phyloP scores from a whole-genome alignment of 2,113 vertebrate species.

The Glaucomys volans region DNA sequence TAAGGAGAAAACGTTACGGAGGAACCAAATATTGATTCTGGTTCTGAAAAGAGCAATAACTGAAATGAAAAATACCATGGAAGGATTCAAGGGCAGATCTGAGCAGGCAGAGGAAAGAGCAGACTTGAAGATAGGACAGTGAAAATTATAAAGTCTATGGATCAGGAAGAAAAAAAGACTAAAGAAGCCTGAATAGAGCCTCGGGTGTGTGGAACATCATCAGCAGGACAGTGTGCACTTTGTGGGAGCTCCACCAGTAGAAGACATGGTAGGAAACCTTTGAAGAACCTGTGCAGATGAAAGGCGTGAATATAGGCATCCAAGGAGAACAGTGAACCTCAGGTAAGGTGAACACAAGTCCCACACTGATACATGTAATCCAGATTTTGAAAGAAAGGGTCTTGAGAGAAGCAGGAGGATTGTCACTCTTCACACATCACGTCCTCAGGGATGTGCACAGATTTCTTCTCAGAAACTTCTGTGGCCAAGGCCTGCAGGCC shows the following conservation, averaged over 20 bases:
- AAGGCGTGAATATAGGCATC: not conserved
- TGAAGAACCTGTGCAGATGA: not conserved
- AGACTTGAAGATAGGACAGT: not conserved
- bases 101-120: not conserved
- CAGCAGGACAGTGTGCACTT: too few species aligned
- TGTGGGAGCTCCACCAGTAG: not conserved
- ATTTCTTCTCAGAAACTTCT: not conserved
- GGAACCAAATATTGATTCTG: not conserved
- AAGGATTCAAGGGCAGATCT: not conserved
- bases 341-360: too few species aligned
- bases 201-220: not conserved
- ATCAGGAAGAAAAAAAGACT: not conserved
- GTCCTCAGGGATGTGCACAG: not conserved
- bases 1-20: not conserved
- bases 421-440: not conserved
- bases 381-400: not conserved
- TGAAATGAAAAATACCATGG: not conserved
- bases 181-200: not conserved
- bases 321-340: too few species aligned
- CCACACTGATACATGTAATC: not conserved
- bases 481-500: not conserved
- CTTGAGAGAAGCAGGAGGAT: not conserved
- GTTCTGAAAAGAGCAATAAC: not conserved
- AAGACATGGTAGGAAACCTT: not conserved
- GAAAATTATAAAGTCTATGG: not conserved